A percentile compares a stretch with the other conserved stretches of the same genome.
Evolutionary conservation across 2,888 invertebrate genomes (phyloP).

Genomic region (Philhelius pedissequus): DNA sequence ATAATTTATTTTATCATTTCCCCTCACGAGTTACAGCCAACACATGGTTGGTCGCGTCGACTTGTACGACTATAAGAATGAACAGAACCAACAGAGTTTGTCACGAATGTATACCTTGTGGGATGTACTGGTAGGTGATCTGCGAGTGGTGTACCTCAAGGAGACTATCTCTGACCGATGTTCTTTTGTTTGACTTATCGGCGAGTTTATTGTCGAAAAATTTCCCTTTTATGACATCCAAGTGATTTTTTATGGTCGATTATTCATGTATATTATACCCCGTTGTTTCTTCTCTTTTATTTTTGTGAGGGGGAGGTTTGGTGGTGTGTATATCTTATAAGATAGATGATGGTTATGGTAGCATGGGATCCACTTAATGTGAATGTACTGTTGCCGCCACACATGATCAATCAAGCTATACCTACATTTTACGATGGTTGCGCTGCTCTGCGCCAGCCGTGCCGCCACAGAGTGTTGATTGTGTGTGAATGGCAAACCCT

Average conservation of each 20-base stretch:
- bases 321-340: too few relatives aligned
- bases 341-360: conserved; percentile 30
- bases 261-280: conserved; percentile 57
- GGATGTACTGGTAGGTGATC: not conserved
- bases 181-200: conserved; percentile 61
- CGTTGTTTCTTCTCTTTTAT: not conserved
- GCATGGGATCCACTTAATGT: conserved; percentile 66
- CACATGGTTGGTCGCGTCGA: not conserved
- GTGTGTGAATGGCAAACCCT: conserved; percentile 23
- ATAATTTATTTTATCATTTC: conserved; percentile 61
- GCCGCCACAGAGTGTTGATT: not conserved
- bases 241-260: conserved; percentile 67
- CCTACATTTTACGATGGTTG: conserved; percentile 1
- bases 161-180: conserved; percentile 30
- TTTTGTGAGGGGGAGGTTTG: not conserved
- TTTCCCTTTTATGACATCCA: conserved; percentile 64
- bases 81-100: conserved; percentile 19
- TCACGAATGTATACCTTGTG: conserved; percentile 48
- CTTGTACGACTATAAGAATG: not conserved
- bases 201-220: conserved; percentile 54
- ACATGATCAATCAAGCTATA: conserved; percentile 63
- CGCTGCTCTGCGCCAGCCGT: not conserved
- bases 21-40: not conserved
- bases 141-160: conserved; percentile 38
- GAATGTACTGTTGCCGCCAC: conserved; percentile 62